A percentile compares a stretch with the other conserved stretches of the same genome.
Evolutionary conservation across 2,113 vertebrate species (phyloP).

Genomic region (Pristiophorus japonicus): DNA sequence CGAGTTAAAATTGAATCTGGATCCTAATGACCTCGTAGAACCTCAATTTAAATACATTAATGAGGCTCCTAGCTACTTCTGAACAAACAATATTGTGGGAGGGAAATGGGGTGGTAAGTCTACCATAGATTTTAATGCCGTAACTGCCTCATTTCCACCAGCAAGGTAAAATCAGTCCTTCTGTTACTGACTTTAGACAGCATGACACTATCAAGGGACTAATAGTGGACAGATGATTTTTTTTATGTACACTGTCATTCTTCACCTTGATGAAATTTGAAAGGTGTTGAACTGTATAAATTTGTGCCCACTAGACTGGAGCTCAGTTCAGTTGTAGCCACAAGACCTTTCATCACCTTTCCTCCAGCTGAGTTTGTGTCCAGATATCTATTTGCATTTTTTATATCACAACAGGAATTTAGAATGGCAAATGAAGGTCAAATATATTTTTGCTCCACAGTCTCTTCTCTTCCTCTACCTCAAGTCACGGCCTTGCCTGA

Average conservation of each 20-base stretch:
- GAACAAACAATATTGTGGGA: no score
- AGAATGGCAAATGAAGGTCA: neutral
- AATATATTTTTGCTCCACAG: neutral
- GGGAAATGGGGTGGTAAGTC: no score
- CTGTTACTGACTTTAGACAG: neutral
- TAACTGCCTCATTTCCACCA: neutral
- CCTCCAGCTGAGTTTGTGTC: neutral
- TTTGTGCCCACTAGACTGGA: neutral
- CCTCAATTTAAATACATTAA: no score
- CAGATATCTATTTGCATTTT: neutral
- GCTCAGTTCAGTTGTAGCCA: neutral
- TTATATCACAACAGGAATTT: neutral
- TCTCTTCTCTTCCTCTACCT: neutral
- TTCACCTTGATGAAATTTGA: neutral
- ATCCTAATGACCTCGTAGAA: no score
- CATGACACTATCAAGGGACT: neutral
- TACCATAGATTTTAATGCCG: neutral
- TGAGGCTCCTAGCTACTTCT: no score
- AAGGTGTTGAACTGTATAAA: no score
- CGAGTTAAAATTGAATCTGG: no score
- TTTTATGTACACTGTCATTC: neutral
- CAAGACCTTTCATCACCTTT: constrained; percentile 1
- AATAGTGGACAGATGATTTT: neutral
- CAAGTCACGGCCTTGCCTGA: neutral
- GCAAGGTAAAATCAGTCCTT: neutral